Evolutionary conservation across 2,113 vertebrate genomes (phyloP).

Genomic region (Atlantisia rogersi): DNA sequence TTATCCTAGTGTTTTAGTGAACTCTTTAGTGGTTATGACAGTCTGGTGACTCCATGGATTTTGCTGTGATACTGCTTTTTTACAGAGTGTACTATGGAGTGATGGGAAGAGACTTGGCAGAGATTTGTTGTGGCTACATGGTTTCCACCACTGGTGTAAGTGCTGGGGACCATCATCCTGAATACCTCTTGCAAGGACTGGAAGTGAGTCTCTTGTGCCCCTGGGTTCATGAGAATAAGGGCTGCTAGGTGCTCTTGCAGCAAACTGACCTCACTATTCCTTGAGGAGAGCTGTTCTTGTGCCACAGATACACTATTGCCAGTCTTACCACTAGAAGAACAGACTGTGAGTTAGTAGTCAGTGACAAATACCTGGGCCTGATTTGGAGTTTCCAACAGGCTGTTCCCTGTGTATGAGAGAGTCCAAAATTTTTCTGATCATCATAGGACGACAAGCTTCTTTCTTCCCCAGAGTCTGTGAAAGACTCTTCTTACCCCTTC

Average conservation of each 20-base stretch:
- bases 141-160: conserved; percentile 73
- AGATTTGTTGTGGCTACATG: conserved; percentile 80
- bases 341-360: not conserved
- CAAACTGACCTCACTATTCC: not conserved
- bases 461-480: not conserved
- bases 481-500: not conserved
- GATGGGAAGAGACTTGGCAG: conserved; percentile 77
- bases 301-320: not conserved
- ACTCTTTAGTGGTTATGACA: not conserved
- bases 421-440: not conserved
- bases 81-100: conserved; percentile 75
- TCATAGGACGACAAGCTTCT: not conserved
- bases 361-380: not conserved
- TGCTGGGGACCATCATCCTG: not conserved
- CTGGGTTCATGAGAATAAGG: not conserved
- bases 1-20: not conserved
- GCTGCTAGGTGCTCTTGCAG: not conserved
- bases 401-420: not conserved
- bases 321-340: not conserved
- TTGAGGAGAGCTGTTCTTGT: not conserved
- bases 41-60: conserved; percentile 76
- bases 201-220: not conserved
- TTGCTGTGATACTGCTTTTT: conserved; percentile 76
- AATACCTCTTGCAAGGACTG: not conserved
- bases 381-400: not conserved